Base-by-base conservation (phyloP, 1,140 invertebrate genomes). In the Anoplolepis gracilipes region DNA sequence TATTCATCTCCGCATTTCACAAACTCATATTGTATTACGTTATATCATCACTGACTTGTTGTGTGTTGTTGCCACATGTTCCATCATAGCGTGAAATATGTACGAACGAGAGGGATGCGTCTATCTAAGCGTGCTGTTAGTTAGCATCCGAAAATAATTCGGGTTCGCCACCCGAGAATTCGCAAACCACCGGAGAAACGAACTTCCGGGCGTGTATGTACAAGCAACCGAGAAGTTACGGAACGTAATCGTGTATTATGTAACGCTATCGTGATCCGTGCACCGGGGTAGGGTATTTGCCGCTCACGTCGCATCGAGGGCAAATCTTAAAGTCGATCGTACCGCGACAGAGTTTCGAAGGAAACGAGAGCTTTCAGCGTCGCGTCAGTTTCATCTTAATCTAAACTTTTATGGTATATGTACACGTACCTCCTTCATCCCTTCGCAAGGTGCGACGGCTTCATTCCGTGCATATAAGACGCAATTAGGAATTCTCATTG, bases 361-460 rank as follows among this genome's bases (percentile, higher is more conserved):
- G 49, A 67, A 65, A 30, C 53, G 62, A 69, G n/a, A 13, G 30
- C 13, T 64, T 8, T 55, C 64, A 49, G 22, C 67, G 25, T 82
- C 67, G 25, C 46, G 30, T 59, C 39, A 36, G 33, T 79, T 49
- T 84, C 57, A 36, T 13, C 72, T 84, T 84, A 65, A 84, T 76
- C 61, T 84, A 84, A 77, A 77, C 46, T 84, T 77, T 84, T 84
- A 61, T 30, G 69, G 13, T 84, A 84, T 77, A 84, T 76, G 39
- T 84, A 64, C 59, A 84, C 19, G n/a, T 53, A 57, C 22, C 33
- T 67, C 25, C 13, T 69, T 49, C 61, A 49, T 57, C n/a, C 25
- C 39, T 11, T 67, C 39, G 57, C 62, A 16, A 36, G 53, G 11
- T 49, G 46, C 55, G 30, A 39, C 25, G 46, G 53, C 13, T 69